Conservation (phyloP, 2,888 invertebrate species). For the Caenorhabditis uteleia region DNA sequence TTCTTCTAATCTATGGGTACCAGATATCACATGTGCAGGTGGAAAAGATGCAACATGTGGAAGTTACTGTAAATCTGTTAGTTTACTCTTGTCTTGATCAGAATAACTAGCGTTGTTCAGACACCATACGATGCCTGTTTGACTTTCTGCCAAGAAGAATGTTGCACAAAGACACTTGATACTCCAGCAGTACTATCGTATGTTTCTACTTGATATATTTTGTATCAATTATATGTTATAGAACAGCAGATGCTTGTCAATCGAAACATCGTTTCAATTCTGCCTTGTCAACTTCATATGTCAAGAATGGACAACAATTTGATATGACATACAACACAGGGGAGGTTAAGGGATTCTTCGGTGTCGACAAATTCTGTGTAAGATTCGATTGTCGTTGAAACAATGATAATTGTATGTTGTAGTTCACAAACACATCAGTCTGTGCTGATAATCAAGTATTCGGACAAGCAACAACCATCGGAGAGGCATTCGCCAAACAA, state of each 20-base stretch:
- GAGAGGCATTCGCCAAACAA: constrained; percentile 72
- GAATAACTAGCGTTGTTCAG: constrained; percentile 12
- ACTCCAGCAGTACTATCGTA: constrained; percentile 10
- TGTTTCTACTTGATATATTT: background rate
- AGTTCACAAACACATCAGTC: constrained; percentile 58
- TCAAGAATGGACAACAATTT: constrained; percentile 39
- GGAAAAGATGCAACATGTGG: constrained; percentile 38
- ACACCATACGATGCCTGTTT: constrained; percentile 46
- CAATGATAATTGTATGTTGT: no score
- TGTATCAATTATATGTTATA: no score
- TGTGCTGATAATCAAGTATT: constrained; percentile 71
- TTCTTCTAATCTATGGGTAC: constrained; percentile 56
- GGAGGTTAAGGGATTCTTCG: constrained; percentile 57
- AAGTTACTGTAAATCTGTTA: constrained; percentile 40
- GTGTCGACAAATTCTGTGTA: constrained; percentile 56
- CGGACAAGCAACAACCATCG: constrained; percentile 72
- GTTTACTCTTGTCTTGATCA: background rate
- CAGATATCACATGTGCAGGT: constrained; percentile 38
- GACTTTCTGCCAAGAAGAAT: constrained; percentile 46
- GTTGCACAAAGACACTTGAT: constrained; percentile 22
- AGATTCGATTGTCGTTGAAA: constrained; percentile 5
- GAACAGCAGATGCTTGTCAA: constrained; percentile 43
- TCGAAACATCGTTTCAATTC: constrained; percentile 53
- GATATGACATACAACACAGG: constrained; percentile 61
- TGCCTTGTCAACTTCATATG: constrained; percentile 42